Evolutionary conservation across 2,797 vertebrate genomes (phyloP).

Genomic region (Melopsittacus undulatus): DNA sequence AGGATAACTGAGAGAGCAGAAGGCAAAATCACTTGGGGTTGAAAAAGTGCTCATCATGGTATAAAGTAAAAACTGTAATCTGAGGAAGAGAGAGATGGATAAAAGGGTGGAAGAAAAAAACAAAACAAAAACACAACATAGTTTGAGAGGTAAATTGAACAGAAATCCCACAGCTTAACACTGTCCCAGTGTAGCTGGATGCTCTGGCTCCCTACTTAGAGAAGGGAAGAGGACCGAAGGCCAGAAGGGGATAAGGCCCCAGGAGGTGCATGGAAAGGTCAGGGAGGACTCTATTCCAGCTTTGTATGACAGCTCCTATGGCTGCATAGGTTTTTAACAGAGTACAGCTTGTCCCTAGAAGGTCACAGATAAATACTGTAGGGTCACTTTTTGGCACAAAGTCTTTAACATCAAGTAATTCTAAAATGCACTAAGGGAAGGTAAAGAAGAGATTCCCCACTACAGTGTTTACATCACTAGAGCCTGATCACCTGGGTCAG

Average conservation of each 20-base stretch:
- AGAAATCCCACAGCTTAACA: neutral
- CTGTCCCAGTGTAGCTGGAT: neutral
- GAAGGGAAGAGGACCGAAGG: neutral
- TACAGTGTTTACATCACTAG: neutral
- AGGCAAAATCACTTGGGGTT: neutral
- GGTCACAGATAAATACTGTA: neutral
- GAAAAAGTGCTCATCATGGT: neutral
- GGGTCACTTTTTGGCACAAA: slow-evolving; percentile 32
- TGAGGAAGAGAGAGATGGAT: neutral
- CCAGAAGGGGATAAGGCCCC: neutral
- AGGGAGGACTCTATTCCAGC: neutral
- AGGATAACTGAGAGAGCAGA: neutral
- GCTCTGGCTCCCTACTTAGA: neutral
- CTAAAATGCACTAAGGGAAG: slow-evolving; percentile 1
- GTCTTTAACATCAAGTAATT: neutral
- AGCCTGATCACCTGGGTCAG: neutral
- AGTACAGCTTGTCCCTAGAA: neutral
- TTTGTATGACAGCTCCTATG: neutral
- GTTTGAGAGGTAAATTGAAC: neutral
- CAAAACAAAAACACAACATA: neutral
- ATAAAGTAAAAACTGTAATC: neutral
- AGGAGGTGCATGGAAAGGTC: neutral
- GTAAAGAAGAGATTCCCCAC: neutral
- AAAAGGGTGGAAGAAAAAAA: neutral
- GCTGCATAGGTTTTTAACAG: neutral